Conservation (phyloP, 2,113 vertebrate genomes). For the Tragelaphus buxtoni region DNA sequence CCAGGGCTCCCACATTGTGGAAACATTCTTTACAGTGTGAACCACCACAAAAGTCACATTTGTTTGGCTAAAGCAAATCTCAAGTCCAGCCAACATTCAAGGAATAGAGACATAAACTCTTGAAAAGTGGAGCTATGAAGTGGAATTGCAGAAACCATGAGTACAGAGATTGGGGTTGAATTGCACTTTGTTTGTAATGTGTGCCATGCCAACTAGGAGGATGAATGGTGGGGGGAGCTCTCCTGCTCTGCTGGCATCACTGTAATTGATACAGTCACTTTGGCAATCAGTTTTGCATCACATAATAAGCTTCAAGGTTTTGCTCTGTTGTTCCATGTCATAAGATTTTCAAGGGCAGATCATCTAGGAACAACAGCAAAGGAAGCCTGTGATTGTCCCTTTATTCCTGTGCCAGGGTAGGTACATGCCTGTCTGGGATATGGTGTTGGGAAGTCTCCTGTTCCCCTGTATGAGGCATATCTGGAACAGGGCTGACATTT, state of each 20-base stretch:
- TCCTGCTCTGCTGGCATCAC: neutral
- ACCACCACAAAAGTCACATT: neutral
- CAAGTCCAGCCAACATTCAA: neutral
- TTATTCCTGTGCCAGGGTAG: neutral
- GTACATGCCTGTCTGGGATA: neutral
- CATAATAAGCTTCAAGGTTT: neutral
- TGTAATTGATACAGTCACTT: neutral
- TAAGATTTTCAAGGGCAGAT: neutral
- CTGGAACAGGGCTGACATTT: neutral
- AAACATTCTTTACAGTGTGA: neutral
- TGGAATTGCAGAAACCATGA: neutral
- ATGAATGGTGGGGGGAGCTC: neutral
- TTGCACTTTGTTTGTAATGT: neutral
- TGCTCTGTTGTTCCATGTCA: neutral
- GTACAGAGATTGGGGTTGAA: neutral
- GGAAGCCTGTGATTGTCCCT: neutral
- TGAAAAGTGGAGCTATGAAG: neutral
- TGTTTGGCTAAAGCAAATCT: neutral
- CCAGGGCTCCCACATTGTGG: neutral
- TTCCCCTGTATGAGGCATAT: neutral
- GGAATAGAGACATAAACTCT: neutral
- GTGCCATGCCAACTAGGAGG: neutral
- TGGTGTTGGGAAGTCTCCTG: neutral
- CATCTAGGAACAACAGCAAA: neutral
- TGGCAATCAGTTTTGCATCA: neutral